Percentiles rank a stretch among this genome's conserved stretches.
These are phyloP conservation scores for Cybosia mesomella DNA, from an alignment of 2,888 invertebrate genomes.

Conservation along the genomic window DNA sequence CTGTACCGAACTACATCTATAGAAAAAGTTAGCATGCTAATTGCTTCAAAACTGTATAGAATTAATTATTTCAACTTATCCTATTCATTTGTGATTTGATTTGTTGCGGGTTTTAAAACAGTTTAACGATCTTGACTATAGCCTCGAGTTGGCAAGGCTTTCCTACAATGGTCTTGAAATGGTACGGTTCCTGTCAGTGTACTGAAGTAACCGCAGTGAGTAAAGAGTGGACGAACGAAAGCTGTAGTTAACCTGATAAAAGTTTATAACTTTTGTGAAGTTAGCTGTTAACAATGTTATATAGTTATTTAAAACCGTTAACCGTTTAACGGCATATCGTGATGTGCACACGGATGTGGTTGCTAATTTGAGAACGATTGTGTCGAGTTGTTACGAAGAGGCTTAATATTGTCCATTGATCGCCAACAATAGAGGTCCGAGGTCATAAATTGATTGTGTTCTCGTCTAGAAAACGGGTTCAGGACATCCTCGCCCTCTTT, in stretches of 20 bases:
- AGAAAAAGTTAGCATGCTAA: too few relatives aligned
- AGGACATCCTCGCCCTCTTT: constrained; percentile 64
- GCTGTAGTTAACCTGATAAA: neutral
- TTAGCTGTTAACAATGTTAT: constrained; percentile 26
- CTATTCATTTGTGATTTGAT: neutral
- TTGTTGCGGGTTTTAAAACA: neutral
- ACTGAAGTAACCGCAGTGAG: neutral
- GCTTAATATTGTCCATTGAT: constrained; percentile 63
- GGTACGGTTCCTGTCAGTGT: neutral
- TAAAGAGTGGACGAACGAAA: neutral
- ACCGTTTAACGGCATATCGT: constrained; percentile 64
- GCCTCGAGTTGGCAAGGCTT: neutral
- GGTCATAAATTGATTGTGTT: constrained; percentile 75
- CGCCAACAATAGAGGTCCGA: constrained; percentile 68
- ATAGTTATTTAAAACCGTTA: constrained; percentile 59
- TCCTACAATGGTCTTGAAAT: neutral
- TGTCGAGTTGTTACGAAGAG: constrained; percentile 52
- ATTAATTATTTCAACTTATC: neutral
- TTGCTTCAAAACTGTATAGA: too few relatives aligned
- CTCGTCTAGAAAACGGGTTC: constrained; percentile 65
- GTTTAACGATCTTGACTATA: too few relatives aligned
- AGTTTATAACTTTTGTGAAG: constrained; percentile 14
- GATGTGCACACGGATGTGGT: constrained; percentile 63
- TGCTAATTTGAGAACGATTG: constrained; percentile 64
- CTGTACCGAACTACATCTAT: too few relatives aligned